phyloP scores from a whole-genome alignment of 2,113 vertebrate genomes.

The Trichechus manatus region DNA sequence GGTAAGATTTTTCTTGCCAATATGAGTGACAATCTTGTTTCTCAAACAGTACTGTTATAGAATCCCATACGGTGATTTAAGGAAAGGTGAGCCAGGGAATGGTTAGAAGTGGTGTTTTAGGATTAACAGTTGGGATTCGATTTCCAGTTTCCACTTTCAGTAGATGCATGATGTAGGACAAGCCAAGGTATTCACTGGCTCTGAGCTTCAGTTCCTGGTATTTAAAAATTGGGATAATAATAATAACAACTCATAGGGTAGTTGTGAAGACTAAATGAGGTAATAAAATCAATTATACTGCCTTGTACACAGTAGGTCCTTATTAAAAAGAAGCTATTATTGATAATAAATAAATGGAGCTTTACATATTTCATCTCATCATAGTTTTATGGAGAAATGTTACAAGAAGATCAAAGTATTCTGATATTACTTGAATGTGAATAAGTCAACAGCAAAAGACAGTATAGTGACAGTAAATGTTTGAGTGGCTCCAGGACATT shows the following conservation, averaged over 20 bases:
- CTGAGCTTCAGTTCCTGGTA: not conserved
- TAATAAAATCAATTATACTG: not conserved
- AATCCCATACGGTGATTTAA: not conserved
- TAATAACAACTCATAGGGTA: not conserved
- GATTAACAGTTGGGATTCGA: not conserved
- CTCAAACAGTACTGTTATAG: not conserved
- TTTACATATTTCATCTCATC: not conserved
- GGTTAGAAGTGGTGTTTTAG: not conserved
- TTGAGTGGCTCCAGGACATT: not conserved
- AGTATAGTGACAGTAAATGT: not conserved
- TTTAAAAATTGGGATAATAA: constrained; percentile 27
- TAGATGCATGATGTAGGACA: not conserved
- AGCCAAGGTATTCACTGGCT: not conserved
- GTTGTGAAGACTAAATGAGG: not conserved
- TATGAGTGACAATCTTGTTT: not conserved
- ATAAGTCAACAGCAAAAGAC: not conserved
- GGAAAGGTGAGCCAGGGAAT: not conserved
- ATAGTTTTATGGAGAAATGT: constrained; percentile 19
- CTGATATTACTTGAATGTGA: not conserved
- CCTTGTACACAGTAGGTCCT: not conserved
- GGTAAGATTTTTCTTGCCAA: not conserved
- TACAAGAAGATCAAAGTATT: not conserved
- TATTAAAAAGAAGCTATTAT: constrained; percentile 44
- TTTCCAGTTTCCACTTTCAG: not conserved
- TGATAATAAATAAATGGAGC: not conserved